Evolutionary conservation across 2,797 vertebrate genomes (phyloP).

Genomic region (Pangasius macronema): DNA sequence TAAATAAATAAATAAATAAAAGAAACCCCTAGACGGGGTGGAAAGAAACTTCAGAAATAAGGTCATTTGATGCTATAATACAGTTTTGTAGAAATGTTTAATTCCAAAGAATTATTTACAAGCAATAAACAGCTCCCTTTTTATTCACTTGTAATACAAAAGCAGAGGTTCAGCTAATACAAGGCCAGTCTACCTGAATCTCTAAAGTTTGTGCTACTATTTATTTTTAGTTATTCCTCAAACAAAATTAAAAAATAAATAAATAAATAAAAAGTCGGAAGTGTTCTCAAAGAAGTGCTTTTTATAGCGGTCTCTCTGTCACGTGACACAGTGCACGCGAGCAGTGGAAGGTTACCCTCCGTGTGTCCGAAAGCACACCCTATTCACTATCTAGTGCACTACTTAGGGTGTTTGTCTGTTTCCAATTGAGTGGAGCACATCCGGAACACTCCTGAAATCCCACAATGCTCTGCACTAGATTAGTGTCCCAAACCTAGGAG

Average conservation of each 20-base stretch:
- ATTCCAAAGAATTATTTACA: slow-evolving; percentile 80
- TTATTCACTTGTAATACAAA: slow-evolving; percentile 63
- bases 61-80: slow-evolving; percentile 67
- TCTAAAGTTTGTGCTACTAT: slow-evolving; percentile 84
- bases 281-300: slow-evolving; percentile 66
- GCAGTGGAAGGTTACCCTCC: slow-evolving; percentile 50
- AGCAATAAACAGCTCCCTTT: slow-evolving; percentile 66
- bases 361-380: slow-evolving; percentile 14
- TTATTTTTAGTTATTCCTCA: slow-evolving; percentile 58
- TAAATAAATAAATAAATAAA: slow-evolving; percentile 30
- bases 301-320: slow-evolving; percentile 54
- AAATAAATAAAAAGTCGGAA: slow-evolving; percentile 71
- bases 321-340: slow-evolving; percentile 49
- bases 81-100: slow-evolving; percentile 78
- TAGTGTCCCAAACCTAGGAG: slow-evolving; percentile 13
- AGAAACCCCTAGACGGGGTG: slow-evolving; percentile 44
- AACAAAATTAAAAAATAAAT: slow-evolving; percentile 62
- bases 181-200: slow-evolving; percentile 83
- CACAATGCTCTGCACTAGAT: slow-evolving; percentile 17
- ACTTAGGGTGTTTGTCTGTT: neutral
- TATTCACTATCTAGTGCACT: neutral
- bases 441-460: slow-evolving; percentile 13
- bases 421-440: slow-evolving; percentile 30
- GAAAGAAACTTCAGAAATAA: slow-evolving; percentile 62
- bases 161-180: slow-evolving; percentile 71